Evolutionary conservation across 2,888 invertebrate genomes (phyloP).

Genomic region (Lasioglossum malachurum): DNA sequence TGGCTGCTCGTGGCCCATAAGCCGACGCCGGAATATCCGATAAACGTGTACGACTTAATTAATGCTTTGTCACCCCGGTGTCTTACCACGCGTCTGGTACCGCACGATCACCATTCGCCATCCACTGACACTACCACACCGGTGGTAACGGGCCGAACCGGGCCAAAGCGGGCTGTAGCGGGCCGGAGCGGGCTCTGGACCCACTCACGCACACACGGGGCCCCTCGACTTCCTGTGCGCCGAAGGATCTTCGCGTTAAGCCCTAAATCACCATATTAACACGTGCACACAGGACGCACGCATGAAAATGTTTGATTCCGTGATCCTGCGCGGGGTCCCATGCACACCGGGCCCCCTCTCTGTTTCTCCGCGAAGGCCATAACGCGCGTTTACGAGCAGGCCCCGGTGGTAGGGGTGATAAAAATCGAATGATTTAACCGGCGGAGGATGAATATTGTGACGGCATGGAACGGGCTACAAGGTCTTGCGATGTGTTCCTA

Average conservation of each 20-base stretch:
- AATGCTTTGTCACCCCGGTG: slow-evolving; percentile 75
- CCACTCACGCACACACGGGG: slow-evolving; percentile 54
- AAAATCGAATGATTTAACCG: slow-evolving; percentile 77
- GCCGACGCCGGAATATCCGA: slow-evolving; percentile 69
- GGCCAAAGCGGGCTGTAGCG: neutral
- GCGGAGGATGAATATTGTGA: slow-evolving; percentile 73
- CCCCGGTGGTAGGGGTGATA: slow-evolving; percentile 52
- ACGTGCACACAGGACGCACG: slow-evolving; percentile 71
- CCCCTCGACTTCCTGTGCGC: slow-evolving; percentile 55
- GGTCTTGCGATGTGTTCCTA: slow-evolving; percentile 70
- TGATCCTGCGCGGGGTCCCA: slow-evolving; percentile 47
- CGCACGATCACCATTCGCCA: slow-evolving; percentile 7
- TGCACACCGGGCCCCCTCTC: slow-evolving; percentile 10
- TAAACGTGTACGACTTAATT: slow-evolving; percentile 75
- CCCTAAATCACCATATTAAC: slow-evolving; percentile 79
- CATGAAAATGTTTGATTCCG: slow-evolving; percentile 73
- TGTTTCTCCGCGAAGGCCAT: slow-evolving; percentile 24
- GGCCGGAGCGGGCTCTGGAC: slow-evolving; percentile 42
- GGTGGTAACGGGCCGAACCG: neutral
- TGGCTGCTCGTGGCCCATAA: slow-evolving; percentile 57
- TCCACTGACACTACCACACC: slow-evolving; percentile 11
- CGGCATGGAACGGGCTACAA: slow-evolving; percentile 72
- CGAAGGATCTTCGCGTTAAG: slow-evolving; percentile 61
- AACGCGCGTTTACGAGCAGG: slow-evolving; percentile 37
- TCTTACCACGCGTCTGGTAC: slow-evolving; percentile 69